phyloP scores from a whole-genome alignment of 2,797 vertebrate genomes.

The Sebastiscus tertius region DNA sequence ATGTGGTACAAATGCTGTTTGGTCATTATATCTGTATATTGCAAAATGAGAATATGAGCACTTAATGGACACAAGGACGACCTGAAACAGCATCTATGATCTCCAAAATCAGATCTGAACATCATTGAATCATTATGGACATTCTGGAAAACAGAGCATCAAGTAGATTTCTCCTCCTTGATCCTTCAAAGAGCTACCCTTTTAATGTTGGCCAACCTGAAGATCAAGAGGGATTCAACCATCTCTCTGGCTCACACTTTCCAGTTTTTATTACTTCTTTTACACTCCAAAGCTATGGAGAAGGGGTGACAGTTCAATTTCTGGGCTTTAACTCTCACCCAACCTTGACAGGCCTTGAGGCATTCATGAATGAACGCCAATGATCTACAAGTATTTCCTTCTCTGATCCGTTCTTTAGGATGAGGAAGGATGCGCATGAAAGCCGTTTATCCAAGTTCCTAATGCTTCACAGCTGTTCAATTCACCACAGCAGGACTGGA shows the following conservation, averaged over 20 bases:
- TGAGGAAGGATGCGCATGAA: constrained; percentile 63
- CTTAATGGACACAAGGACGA: not conserved
- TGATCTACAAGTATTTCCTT: constrained; percentile 59
- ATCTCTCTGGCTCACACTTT: constrained; percentile 12
- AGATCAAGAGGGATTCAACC: constrained; percentile 21
- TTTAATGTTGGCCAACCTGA: constrained; percentile 8
- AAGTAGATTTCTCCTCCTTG: constrained; percentile 2
- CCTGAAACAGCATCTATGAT: not conserved
- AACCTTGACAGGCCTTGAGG: constrained; percentile 22
- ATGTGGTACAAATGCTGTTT: not conserved
- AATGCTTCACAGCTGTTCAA: constrained; percentile 72
- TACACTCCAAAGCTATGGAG: constrained; percentile 12
- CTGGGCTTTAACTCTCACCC: not conserved
- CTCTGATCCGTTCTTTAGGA: constrained; percentile 59
- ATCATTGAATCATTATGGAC: not conserved
- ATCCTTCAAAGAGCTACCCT: not conserved
- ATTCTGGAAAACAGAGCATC: not conserved
- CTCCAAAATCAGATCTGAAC: constrained; percentile 2
- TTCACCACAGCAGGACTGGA: constrained; percentile 57
- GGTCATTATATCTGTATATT: not conserved
- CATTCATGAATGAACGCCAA: not conserved
- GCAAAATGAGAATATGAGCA: not conserved
- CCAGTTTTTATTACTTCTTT: not conserved
- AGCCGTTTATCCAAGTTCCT: constrained; percentile 51
- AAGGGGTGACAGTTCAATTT: constrained; percentile 26